Conservation (phyloP, 2,888 invertebrate species). For the Dromius quadrimaculatus region DNA sequence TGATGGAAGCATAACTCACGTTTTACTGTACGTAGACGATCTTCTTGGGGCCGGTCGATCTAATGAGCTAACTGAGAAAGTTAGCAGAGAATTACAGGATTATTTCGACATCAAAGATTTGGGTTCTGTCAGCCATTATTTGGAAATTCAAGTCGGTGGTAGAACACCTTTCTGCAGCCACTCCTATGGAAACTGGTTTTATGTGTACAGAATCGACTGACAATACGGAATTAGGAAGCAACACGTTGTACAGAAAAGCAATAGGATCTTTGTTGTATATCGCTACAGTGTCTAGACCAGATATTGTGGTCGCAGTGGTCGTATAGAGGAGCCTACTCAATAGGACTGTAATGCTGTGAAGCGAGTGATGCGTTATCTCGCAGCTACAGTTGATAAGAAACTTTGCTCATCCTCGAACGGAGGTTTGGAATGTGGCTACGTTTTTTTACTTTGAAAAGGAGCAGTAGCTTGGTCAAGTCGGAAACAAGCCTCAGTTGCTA, state of each 20-base stretch:
- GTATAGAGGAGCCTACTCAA: conserved; percentile 31
- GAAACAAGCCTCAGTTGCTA: conserved; percentile 12
- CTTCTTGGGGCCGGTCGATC: conserved; percentile 14
- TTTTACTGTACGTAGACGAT: conserved; percentile 24
- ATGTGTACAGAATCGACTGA: neutral
- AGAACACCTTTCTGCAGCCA: neutral
- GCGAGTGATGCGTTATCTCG: conserved; percentile 55
- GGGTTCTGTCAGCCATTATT: conserved; percentile 2
- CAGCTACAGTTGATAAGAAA: conserved; percentile 55
- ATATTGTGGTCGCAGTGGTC: conserved; percentile 32
- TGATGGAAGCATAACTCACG: conserved; percentile 2
- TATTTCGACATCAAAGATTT: conserved; percentile 23
- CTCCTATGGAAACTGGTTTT: conserved; percentile 24
- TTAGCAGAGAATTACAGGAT: neutral
- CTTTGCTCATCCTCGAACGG: conserved; percentile 2
- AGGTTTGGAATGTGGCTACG: neutral
- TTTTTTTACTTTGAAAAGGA: neutral
- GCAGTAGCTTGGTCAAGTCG: conserved; percentile 3
- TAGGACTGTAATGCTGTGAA: conserved; percentile 45
- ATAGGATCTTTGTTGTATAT: conserved; percentile 37
- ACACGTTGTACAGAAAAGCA: conserved; percentile 14
- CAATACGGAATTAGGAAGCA: conserved; percentile 4
- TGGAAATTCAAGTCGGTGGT: conserved; percentile 10
- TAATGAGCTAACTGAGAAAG: conserved; percentile 15
- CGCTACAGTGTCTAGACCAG: conserved; percentile 23